phyloP scores from a whole-genome alignment of 2,888 invertebrate genomes.

The Odontocerum albicorne region DNA sequence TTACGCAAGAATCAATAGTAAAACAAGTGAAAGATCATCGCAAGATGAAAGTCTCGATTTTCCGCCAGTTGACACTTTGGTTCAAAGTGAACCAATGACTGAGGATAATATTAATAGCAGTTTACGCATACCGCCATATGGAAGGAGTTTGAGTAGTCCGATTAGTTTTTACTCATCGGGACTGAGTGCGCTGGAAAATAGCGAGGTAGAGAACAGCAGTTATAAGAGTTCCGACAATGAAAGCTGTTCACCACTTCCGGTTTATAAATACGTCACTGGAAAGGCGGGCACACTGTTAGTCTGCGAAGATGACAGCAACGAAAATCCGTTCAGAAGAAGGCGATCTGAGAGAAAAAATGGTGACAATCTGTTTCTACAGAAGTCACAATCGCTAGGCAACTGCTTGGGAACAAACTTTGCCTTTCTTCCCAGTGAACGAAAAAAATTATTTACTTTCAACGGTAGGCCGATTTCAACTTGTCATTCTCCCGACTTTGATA shows the following conservation, averaged over 20 bases:
- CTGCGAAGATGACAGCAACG: conserved; percentile 43
- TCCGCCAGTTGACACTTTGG: background rate
- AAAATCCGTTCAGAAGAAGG: conserved; percentile 38
- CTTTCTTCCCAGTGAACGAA: conserved; percentile 1
- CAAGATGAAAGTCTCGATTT: conserved; percentile 7
- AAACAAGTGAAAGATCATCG: conserved; percentile 16
- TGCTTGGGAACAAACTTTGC: conserved; percentile 7
- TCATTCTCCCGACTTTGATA: conserved; percentile 1
- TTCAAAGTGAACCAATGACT: background rate
- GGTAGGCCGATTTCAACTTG: conserved; percentile 18
- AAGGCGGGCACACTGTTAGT: conserved; percentile 49
- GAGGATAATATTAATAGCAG: background rate
- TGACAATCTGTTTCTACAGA: no score
- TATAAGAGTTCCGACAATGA: conserved; percentile 58
- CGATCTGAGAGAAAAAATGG: conserved; percentile 37
- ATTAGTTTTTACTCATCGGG: conserved; percentile 28
- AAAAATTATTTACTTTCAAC: conserved; percentile 22
- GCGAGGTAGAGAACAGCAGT: conserved; percentile 49
- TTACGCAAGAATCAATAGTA: conserved; percentile 40
- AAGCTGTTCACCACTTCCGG: conserved; percentile 44
- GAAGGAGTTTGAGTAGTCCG: conserved; percentile 27
- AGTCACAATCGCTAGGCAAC: no score
- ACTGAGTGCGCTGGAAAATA: conserved; percentile 29
- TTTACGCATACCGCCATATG: conserved; percentile 19
- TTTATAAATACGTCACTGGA: conserved; percentile 45